phyloP scores from a whole-genome alignment of 2,888 invertebrate genomes.

The Crepidodera aurea region DNA sequence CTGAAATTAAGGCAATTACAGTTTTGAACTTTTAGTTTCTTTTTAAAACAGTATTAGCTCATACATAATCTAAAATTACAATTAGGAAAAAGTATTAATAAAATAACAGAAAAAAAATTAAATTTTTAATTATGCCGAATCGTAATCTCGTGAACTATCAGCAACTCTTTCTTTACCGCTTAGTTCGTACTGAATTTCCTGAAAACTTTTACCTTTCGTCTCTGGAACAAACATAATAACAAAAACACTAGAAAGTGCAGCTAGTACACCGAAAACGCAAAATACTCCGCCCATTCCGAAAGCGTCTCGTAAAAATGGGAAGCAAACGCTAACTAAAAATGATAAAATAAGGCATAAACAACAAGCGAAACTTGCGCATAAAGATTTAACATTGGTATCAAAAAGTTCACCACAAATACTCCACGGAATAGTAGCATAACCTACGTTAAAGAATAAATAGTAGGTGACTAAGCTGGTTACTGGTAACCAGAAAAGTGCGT shows the following conservation, averaged over 20 bases:
- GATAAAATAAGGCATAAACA: conserved; percentile 27
- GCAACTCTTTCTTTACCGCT: not conserved
- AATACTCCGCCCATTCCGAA: conserved; percentile 34
- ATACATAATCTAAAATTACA: too few relatives aligned
- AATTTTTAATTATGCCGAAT: not conserved
- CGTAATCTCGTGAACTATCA: not conserved
- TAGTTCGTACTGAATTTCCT: conserved; percentile 24
- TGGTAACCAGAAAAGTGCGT: conserved; percentile 71
- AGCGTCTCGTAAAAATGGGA: conserved; percentile 27
- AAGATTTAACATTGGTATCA: conserved; percentile 76
- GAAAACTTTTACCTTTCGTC: conserved; percentile 37
- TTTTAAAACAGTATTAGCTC: too few relatives aligned
- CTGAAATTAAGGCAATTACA: too few relatives aligned
- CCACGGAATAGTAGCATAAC: conserved; percentile 80
- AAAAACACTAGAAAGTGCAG: conserved; percentile 15
- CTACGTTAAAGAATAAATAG: conserved; percentile 73
- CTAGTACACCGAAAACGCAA: conserved; percentile 8
- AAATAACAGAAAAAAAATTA: too few relatives aligned
- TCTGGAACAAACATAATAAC: conserved; percentile 33
- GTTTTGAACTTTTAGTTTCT: too few relatives aligned
- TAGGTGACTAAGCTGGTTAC: conserved; percentile 73
- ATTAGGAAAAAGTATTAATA: too few relatives aligned
- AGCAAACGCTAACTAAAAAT: conserved; percentile 34
- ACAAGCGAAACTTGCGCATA: conserved; percentile 59
- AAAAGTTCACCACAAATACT: conserved; percentile 83